A percentile compares a stretch with the other conserved stretches of the same genome.
Conservation (phyloP, 1,140 invertebrate genomes). For the Heliconius nattereri region DNA sequence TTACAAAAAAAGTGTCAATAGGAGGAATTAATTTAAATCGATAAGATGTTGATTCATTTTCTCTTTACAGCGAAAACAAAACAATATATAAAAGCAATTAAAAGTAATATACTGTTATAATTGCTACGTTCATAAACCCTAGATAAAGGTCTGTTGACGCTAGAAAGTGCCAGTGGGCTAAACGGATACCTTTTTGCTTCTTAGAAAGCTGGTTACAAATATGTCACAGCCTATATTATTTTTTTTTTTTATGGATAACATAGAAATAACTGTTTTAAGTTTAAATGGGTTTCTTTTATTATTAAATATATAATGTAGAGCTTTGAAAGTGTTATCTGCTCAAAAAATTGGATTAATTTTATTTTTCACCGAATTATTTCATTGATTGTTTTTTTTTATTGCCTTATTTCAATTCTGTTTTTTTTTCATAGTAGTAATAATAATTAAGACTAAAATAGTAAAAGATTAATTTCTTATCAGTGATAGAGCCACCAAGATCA, state of each 20-base stretch:
- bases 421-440: no score
- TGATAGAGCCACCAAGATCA: no score
- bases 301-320: no score
- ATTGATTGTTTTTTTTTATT: no score
- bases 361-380: no score
- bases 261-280: background rate
- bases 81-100: background rate
- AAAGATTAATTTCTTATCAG: no score
- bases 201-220: slow-evolving; percentile 30
- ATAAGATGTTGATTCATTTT: background rate
- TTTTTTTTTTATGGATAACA: slow-evolving; percentile 24
- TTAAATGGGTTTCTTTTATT: background rate
- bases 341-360: no score
- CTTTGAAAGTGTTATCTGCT: no score
- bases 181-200: slow-evolving; percentile 30
- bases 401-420: no score
- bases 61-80: background rate
- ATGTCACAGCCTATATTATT: slow-evolving; percentile 37
- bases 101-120: slow-evolving; percentile 24
- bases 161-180: slow-evolving; percentile 31
- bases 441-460: no score
- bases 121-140: slow-evolving; percentile 33
- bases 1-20: background rate
- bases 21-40: background rate
- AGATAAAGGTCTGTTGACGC: slow-evolving; percentile 34